These are phyloP conservation scores for Labeo catla DNA, from an alignment of 2,113 vertebrate species.

Conservation along the genomic window DNA sequence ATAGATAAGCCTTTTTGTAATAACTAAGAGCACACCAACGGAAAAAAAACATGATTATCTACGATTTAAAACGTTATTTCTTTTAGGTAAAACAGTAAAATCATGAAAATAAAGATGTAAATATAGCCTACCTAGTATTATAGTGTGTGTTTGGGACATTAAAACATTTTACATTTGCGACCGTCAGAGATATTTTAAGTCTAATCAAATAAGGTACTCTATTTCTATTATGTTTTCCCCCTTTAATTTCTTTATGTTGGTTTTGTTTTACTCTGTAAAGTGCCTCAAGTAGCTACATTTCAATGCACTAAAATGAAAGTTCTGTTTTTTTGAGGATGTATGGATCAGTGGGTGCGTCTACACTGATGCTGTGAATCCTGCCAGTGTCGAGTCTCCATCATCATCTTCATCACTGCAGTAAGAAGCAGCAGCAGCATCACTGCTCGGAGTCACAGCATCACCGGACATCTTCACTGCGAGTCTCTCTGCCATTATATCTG, in stretches of 20 bases:
- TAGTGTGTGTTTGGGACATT: background rate
- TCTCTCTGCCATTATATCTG: background rate
- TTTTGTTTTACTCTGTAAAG: background rate
- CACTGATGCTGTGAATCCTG: background rate
- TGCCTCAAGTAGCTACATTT: background rate
- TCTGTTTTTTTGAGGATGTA: background rate
- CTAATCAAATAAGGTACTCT: background rate
- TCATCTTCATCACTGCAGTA: slow-evolving; percentile 43
- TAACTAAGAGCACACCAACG: background rate
- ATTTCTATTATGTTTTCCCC: background rate
- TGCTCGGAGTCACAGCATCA: background rate
- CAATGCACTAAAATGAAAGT: too few species aligned
- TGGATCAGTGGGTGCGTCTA: background rate
- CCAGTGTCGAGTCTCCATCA: slow-evolving; percentile 29
- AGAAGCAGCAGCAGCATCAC: slow-evolving; percentile 36
- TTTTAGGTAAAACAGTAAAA: background rate
- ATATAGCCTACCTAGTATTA: background rate
- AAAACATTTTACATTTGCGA: background rate
- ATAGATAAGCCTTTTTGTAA: background rate
- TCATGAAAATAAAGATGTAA: background rate
- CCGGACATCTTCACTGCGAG: background rate
- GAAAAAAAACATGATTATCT: background rate
- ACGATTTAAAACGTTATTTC: background rate
- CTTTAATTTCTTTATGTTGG: background rate
- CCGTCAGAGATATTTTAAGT: background rate